Conservation (phyloP, 2,113 vertebrate genomes). For the Gymnarchus niloticus region DNA sequence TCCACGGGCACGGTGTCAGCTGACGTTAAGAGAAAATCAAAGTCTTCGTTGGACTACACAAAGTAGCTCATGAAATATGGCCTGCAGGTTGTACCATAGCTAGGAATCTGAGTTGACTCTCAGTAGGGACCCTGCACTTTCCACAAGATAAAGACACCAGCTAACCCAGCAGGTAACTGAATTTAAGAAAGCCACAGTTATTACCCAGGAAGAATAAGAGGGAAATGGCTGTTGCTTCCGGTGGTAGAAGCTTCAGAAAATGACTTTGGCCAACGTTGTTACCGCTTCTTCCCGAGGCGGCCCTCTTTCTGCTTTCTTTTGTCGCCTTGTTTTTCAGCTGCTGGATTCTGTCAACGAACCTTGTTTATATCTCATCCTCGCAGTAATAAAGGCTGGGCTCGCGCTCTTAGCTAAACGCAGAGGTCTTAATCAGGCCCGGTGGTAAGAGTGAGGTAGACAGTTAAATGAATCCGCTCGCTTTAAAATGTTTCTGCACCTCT, state of each 20-base stretch:
- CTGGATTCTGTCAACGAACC: conserved; percentile 54
- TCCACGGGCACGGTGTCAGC: not conserved
- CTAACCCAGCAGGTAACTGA: not conserved
- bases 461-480: conserved; percentile 64
- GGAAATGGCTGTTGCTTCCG: conserved; percentile 13
- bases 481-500: conserved; percentile 64
- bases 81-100: not conserved
- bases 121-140: not conserved
- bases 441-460: conserved; percentile 64
- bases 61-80: not conserved
- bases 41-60: not conserved
- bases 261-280: conserved; percentile 22
- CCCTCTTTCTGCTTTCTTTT: not conserved
- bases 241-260: not conserved
- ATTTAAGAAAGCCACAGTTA: not conserved
- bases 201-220: not conserved
- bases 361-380: conserved; percentile 65
- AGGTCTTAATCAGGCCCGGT: conserved; percentile 73
- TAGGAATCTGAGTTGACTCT: not conserved
- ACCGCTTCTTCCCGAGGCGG: not conserved
- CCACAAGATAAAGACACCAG: not conserved
- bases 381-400: conserved; percentile 56
- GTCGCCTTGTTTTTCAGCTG: conserved; percentile 45
- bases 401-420: conserved; percentile 41
- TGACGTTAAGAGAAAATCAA: not conserved